Base-by-base conservation (phyloP, 2,888 invertebrate genomes). In the Pseudanteris insignis region DNA sequence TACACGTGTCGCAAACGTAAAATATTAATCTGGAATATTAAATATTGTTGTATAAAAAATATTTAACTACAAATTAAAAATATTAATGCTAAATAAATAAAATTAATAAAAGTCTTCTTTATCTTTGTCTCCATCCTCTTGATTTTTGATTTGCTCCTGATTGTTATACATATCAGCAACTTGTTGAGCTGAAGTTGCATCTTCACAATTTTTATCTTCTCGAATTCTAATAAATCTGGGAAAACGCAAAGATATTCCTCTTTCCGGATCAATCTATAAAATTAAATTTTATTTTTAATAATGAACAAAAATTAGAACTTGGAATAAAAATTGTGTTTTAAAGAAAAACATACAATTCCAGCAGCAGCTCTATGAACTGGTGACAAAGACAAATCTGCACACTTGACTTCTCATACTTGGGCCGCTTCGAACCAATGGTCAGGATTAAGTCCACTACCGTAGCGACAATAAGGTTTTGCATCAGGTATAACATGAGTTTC, bases 351-450 rank as follows among this genome's bases (percentile, higher is more conserved):
- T 78, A 90, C 91, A 73, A 93, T 88, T 38, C 93, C 94, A 33
- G 87, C 80, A 0, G 91, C 98, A 37, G 98, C 98, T 76, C 85
- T 86, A 81, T 99, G 96, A 38, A 91, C 88, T 9, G 99, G 97
- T 21, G 97, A 98, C 36, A 99, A 85, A 3, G 97, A 97, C 53
- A 99, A 85, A 85, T 99, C 98, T 0, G 98, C 98, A 79, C 96
- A 95, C 78, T 96, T 95, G 47, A 97, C 87, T 84, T 97, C 97
- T 95, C 96, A 96, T 51, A 99, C 96, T 80, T 89, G 86, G 9
- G 87, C 87, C 2, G 94, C 86, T 65, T 88, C 87, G 77, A 96
- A 89, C 96, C 96, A 96, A 73, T 88, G 90, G 83, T 96, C 96
- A 1, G 96, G 91, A 70, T 85, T 83, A 68, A 90, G 86, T 4